Percentiles rank a stretch among this genome's conserved stretches.
Evolutionary conservation across 2,888 invertebrate species (phyloP).

Genomic region (Argynnis bischoffii): DNA sequence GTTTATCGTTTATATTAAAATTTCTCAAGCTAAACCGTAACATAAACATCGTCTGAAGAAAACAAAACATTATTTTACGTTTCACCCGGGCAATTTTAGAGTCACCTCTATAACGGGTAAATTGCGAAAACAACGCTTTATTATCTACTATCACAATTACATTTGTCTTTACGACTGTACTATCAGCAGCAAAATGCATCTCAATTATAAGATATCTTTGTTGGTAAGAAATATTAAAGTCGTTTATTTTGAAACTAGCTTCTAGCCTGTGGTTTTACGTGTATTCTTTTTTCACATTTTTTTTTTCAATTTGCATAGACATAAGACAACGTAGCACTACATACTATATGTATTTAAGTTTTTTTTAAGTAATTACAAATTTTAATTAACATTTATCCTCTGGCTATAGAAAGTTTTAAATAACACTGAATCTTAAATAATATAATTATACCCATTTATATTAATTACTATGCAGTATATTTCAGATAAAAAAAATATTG

Average conservation of each 20-base stretch:
- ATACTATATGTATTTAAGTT: too few relatives aligned
- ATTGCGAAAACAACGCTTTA: conserved; percentile 41
- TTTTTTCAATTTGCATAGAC: too few relatives aligned
- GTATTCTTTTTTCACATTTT: too few relatives aligned
- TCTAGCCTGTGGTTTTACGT: background rate
- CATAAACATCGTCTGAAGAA: conserved; percentile 16
- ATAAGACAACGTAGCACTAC: too few relatives aligned
- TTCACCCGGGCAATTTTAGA: conserved; percentile 27
- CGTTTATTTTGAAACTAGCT: background rate
- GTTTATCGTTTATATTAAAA: too few relatives aligned
- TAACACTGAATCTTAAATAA: too few relatives aligned
- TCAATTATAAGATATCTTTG: background rate
- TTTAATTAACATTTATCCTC: too few relatives aligned
- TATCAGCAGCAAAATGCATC: conserved; percentile 20
- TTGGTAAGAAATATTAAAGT: background rate
- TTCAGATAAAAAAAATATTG: too few relatives aligned
- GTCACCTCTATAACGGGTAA: conserved; percentile 34
- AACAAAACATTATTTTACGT: conserved; percentile 29
- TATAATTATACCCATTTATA: too few relatives aligned
- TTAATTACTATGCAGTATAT: too few relatives aligned
- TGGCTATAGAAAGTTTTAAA: too few relatives aligned
- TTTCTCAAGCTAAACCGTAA: background rate
- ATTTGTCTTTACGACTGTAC: conserved; percentile 45
- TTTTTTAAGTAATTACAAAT: too few relatives aligned
- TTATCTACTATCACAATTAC: conserved; percentile 45